Evolutionary conservation across 2,888 invertebrate genomes (phyloP).

Genomic region (Morpho deidamia): DNA sequence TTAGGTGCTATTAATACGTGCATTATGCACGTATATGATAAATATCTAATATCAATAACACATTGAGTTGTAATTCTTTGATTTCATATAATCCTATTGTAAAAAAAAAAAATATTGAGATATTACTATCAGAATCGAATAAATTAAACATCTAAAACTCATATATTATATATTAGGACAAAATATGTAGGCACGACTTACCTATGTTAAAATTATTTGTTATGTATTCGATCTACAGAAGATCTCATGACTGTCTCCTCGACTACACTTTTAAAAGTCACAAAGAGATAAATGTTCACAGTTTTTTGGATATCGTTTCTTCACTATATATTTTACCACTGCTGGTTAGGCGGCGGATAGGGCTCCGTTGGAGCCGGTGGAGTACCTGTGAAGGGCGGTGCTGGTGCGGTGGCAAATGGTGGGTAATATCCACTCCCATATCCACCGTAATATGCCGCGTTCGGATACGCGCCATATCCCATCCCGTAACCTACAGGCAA

Average conservation of each 20-base stretch:
- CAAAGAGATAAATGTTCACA: not conserved
- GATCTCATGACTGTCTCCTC: not conserved
- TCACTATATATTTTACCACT: constrained; percentile 17
- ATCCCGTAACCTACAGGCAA: constrained; percentile 53
- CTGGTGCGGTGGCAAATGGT: constrained; percentile 61
- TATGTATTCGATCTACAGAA: not conserved
- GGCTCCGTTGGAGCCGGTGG: constrained; percentile 35
- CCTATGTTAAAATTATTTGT: not conserved
- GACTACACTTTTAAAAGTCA: not conserved
- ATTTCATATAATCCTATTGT: too few relatives aligned
- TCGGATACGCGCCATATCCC: constrained; percentile 63
- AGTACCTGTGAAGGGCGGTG: constrained; percentile 39
- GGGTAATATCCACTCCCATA: constrained; percentile 74
- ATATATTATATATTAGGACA: too few relatives aligned
- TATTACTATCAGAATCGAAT: too few relatives aligned
- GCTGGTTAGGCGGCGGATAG: constrained; percentile 19
- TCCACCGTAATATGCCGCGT: constrained; percentile 75
- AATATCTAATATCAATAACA: too few relatives aligned
- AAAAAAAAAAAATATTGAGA: too few relatives aligned
- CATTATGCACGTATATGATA: too few relatives aligned
- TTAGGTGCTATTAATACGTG: too few relatives aligned
- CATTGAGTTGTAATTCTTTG: too few relatives aligned
- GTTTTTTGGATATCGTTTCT: not conserved
- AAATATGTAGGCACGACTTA: too few relatives aligned
- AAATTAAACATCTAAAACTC: too few relatives aligned